Evolutionary conservation across 92 coral and sea anemone species (phyloP).

Genomic region (Isaurus tuberculatus): DNA sequence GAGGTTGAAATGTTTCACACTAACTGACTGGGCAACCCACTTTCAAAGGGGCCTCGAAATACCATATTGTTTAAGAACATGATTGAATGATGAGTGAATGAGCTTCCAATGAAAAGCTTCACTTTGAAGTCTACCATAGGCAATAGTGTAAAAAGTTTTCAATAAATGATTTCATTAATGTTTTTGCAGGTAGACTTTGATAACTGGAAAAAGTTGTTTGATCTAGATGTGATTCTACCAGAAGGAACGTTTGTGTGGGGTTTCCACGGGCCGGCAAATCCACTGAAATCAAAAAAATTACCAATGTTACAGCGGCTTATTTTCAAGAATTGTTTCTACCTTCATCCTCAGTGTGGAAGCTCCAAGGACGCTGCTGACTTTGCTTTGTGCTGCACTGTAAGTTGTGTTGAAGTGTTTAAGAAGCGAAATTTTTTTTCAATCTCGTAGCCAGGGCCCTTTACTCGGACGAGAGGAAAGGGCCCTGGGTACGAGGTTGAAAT

Average conservation of each 20-base stretch:
- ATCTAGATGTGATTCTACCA: constrained; percentile 53
- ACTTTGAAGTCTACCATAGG: too few species aligned
- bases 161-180: not conserved
- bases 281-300: not conserved
- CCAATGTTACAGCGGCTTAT: constrained; percentile 49
- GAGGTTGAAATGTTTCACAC: too few species aligned
- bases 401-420: not conserved
- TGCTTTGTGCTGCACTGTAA: constrained; percentile 72
- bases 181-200: constrained; percentile 69
- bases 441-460: too few species aligned
- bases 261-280: constrained; percentile 58
- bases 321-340: constrained; percentile 50
- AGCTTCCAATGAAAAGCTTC: too few species aligned
- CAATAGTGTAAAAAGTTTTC: not conserved
- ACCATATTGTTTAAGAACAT: too few species aligned
- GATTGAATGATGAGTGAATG: too few species aligned
- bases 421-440: too few species aligned
- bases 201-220: constrained; percentile 70
- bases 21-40: too few species aligned
- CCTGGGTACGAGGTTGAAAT: too few species aligned
- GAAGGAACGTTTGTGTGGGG: constrained; percentile 74
- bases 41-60: too few species aligned
- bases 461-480: too few species aligned
- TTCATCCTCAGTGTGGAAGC: constrained; percentile 75
- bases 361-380: constrained; percentile 79